phyloP scores from a whole-genome alignment of 2,888 invertebrate genomes.

The Leptinotarsa rubiginosa region DNA sequence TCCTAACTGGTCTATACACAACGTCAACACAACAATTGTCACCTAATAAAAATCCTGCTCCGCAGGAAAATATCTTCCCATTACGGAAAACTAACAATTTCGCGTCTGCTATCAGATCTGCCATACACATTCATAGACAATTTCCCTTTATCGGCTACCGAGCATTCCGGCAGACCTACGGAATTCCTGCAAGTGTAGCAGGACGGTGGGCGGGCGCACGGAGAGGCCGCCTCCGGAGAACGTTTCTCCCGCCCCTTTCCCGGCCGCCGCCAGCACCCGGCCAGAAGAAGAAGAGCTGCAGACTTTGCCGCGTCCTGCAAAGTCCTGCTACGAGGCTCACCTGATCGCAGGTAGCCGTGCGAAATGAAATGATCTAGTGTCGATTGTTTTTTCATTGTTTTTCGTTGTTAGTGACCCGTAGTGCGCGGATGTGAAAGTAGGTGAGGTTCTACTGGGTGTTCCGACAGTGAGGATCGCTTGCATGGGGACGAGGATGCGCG shows the following conservation, averaged over 20 bases:
- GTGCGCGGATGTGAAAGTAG: slow-evolving; percentile 19
- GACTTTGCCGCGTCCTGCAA: slow-evolving; percentile 21
- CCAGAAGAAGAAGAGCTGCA: slow-evolving; percentile 35
- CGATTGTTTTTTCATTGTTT: slow-evolving; percentile 18
- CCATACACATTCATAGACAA: slow-evolving; percentile 9
- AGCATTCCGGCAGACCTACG: slow-evolving; percentile 32
- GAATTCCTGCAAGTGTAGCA: slow-evolving; percentile 54
- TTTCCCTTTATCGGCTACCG: neutral
- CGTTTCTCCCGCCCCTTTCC: slow-evolving; percentile 50
- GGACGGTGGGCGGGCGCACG: slow-evolving; percentile 51
- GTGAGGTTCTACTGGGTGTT: slow-evolving; percentile 19
- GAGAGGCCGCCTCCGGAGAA: slow-evolving; percentile 44
- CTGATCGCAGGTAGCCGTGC: slow-evolving; percentile 22
- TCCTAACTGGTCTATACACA: neutral
- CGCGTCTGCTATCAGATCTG: neutral
- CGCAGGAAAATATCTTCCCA: slow-evolving; percentile 10
- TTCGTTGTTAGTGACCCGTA: slow-evolving; percentile 15
- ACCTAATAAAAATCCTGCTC: slow-evolving; percentile 3
- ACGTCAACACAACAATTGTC: neutral
- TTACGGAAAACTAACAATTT: slow-evolving; percentile 19
- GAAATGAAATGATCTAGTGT: slow-evolving; percentile 18
- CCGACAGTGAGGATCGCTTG: neutral
- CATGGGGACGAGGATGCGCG: neutral
- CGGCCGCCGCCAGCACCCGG: slow-evolving; percentile 39
- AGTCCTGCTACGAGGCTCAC: slow-evolving; percentile 25